phyloP scores from a whole-genome alignment of 2,113 vertebrate species.

The Oncorhynchus masou region DNA sequence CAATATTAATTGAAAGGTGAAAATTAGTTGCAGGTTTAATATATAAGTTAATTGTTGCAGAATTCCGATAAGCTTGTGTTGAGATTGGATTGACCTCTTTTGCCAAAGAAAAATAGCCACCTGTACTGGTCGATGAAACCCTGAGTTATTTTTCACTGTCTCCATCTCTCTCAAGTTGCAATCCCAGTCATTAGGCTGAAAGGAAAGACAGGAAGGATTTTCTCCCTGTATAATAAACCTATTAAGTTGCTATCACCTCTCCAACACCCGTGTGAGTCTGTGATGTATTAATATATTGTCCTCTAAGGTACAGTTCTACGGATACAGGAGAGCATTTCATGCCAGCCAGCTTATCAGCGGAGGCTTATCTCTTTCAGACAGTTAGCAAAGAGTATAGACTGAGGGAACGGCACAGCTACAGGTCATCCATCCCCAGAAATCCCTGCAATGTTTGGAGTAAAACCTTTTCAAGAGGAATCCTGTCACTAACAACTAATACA shows the following conservation, averaged over 20 bases:
- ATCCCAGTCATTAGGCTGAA: slow-evolving; percentile 36
- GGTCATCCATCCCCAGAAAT: slow-evolving; percentile 58
- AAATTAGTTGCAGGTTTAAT: slow-evolving; percentile 59
- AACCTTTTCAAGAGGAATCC: slow-evolving; percentile 41
- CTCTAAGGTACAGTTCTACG: slow-evolving; percentile 60
- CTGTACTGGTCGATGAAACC: slow-evolving; percentile 26
- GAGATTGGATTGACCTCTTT: slow-evolving; percentile 62
- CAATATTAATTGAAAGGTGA: slow-evolving; percentile 68
- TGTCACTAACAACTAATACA: slow-evolving; percentile 48
- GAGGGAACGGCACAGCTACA: slow-evolving; percentile 33
- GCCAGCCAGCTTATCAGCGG: slow-evolving; percentile 66
- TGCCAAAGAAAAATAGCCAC: slow-evolving; percentile 13
- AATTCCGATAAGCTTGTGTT: slow-evolving; percentile 49
- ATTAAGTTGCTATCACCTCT: slow-evolving; percentile 62
- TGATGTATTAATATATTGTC: slow-evolving; percentile 69
- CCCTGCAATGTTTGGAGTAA: slow-evolving; percentile 48
- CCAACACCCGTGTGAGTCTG: slow-evolving; percentile 51
- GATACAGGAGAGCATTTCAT: slow-evolving; percentile 55
- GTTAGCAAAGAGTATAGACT: slow-evolving; percentile 62
- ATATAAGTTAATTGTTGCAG: slow-evolving; percentile 47
- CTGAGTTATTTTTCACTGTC: slow-evolving; percentile 1
- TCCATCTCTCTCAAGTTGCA: slow-evolving; percentile 19
- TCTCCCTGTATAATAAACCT: slow-evolving; percentile 54
- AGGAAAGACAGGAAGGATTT: slow-evolving; percentile 48
- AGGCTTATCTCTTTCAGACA: slow-evolving; percentile 71